phyloP scores from a whole-genome alignment of 2,888 invertebrate species.

The Endomychus coccineus region DNA sequence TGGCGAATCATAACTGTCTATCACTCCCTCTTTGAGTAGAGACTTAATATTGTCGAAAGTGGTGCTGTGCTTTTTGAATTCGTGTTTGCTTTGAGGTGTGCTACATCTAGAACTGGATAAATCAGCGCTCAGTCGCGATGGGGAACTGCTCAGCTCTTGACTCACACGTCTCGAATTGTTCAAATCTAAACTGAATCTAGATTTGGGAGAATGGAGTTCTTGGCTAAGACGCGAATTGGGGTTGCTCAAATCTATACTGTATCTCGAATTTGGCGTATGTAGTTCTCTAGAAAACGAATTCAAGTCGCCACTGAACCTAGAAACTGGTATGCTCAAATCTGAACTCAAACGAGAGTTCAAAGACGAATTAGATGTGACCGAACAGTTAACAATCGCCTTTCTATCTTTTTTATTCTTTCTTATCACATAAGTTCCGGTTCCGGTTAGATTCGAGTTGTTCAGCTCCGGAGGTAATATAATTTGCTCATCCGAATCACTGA shows the following conservation, averaged over 20 bases:
- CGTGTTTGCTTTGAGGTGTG: slow-evolving; percentile 48
- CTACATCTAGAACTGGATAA: slow-evolving; percentile 39
- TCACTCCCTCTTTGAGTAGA: slow-evolving; percentile 62
- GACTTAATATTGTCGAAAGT: slow-evolving; percentile 73
- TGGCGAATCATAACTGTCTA: slow-evolving; percentile 50
- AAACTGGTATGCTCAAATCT: slow-evolving; percentile 54
- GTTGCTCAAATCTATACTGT: slow-evolving; percentile 60
- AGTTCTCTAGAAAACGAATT: slow-evolving; percentile 51
- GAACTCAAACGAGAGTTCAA: slow-evolving; percentile 58
- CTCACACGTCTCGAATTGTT: slow-evolving; percentile 45
- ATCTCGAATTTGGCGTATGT: slow-evolving; percentile 57
- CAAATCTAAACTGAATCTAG: slow-evolving; percentile 54
- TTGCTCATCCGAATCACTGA: slow-evolving; percentile 54
- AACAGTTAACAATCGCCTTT: slow-evolving; percentile 55
- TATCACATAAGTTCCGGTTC: slow-evolving; percentile 74
- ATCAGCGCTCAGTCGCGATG: slow-evolving; percentile 36
- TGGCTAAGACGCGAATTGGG: slow-evolving; percentile 50
- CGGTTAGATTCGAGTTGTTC: slow-evolving; percentile 46
- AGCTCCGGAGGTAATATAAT: slow-evolving; percentile 36
- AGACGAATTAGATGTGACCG: slow-evolving; percentile 49
- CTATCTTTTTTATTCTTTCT: slow-evolving; percentile 64
- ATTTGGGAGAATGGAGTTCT: slow-evolving; percentile 54
- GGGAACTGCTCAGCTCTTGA: slow-evolving; percentile 37
- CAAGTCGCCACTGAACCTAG: slow-evolving; percentile 52
- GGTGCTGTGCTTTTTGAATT: slow-evolving; percentile 64